Evolutionary conservation across 2,113 vertebrate genomes (phyloP), one percentile per base, ranked within the genome.

Genomic region (Cricetomys ansorgei): DNA sequence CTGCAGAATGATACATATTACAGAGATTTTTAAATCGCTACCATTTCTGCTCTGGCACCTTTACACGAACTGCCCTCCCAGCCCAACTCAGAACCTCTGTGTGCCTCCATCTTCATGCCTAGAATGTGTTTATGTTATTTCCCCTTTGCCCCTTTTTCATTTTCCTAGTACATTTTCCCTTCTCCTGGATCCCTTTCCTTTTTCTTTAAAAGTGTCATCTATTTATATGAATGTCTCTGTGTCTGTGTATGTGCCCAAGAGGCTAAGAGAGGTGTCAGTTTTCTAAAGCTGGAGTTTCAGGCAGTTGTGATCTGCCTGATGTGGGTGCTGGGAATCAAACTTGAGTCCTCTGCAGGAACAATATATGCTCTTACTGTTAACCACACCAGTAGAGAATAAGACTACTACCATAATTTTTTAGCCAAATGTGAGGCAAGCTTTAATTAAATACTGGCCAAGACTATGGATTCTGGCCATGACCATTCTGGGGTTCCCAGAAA

Each of bases 51-150:
- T 69, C 65, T 84, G 93, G 31, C 16, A 34, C 25, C 59, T 67
- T 45, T 40, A 43, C 59, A 17, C 8, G 75, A 94, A 19, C 45
- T 75, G 59, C 75, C 31, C 40, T n/a, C 11, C 1, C 9, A 79
- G 21, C 23, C 43, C 40, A 2, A 1, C 0, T 43, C 17, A 40
- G 65, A 21, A 65, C 16, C 53, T 64, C 40, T 11, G 29, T 23
- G 69, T n/a, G n/a, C 48, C 59, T 94, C 23, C 11, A 16, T 50
- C 45, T 57, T 87, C 45, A 16, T 27, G 17, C 73, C 80, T 37
- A 93, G 65, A 40, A 48, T 70, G 27, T 31, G 43, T 72, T 91
- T 23, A 50, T 0, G 0, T 15, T 23, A 5, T 23, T 57, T 73
- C 37, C 23, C 53, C 69, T 83, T 83, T 70, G 34, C 65, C 34